Evolutionary conservation across 2,888 invertebrate species (phyloP), one percentile per base, ranked within the genome.

Genomic region (Halictus ligatus): DNA sequence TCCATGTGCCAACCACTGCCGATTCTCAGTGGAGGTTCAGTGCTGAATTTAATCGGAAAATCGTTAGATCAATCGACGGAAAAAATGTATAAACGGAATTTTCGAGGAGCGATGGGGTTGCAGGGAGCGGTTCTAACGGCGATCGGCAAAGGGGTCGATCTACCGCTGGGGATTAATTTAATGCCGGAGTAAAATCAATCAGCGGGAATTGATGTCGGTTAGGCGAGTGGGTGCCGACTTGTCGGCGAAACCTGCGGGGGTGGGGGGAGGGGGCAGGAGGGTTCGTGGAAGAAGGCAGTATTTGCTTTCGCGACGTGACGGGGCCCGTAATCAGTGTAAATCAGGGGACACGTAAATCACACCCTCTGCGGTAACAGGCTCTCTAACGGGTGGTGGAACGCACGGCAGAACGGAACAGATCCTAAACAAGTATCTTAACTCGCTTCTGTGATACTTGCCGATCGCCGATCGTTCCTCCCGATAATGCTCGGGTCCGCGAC

Each of bases 331-430:
- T 95, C 95, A 95, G 94, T 94, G 95, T 95, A 95, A 95, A 95
- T 95, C 95, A 95, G 94, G 93, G 94, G 93, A 94, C 94, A 92
- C 94, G 95, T 95, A 95, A 95, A 95, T 95, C 95, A 94, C 94
- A 93, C 93, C 92, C 93, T 89, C 92, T 93, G 93, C 92, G 91
- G 92, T 92, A 93, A 94, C 93, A 91, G 90, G 82, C 89, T 89
- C 91, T 93, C 90, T 92, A 94, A 94, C 94, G 94, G 94, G 94
- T 93, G 93, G 92, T 90, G 88, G 88, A 86, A 83, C 84, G 76
- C 82, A 83, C 75, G 48, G 74, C 71, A 78, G 88, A 82, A 73
- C 35, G 67, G 78, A 72, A 64, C 46, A 18, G 78, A 72, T 74
- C 54, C 69, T 76, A n/a, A 15, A 50, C 35, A 67, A 54, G 48